Evolutionary conservation across 2,888 invertebrate species (phyloP), one percentile per base, ranked within the genome.

Genomic region (Perizoma affinitatum): DNA sequence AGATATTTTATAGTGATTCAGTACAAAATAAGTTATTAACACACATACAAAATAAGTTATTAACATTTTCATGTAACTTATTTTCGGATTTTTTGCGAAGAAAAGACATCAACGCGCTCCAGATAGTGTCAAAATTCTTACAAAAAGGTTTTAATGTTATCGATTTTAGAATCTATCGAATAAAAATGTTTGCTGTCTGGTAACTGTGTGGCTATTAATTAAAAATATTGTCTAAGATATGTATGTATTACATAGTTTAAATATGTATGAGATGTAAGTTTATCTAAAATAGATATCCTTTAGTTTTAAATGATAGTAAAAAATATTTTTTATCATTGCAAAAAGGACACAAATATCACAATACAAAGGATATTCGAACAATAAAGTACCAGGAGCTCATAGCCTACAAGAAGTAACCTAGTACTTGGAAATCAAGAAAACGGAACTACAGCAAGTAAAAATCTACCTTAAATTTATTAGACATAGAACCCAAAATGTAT

Each of bases 391-490:
- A 87, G 87, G 86, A 66, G 57, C 58, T 56, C 78, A 87, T 85
- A 76, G 82, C 77, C 75, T 72, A 76, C 79, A 82, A 84, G 83
- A 80, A 82, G 78, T 80, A 67, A 76, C 74, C 78, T 61, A 81
- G 78, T 83, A 77, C 82, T 83, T 82, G 80, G 82, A 85, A 86
- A 83, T 80, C 82, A 79, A 87, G 84, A 85, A 86, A 88, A 87
- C 82, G 74, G 76, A 75, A 55, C 67, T 3, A 22, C 22, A 9
- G 8, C 41, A 42, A 45, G 6, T 60, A 51, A 64, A 62, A 61
- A 66, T 49, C 58, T 58, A 65, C 54, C 7, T 5, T 48, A 43
- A 58, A 69, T 66, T 70, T 41, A 45, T 22, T 22, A 35, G 2
- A 4, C 5, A 34, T 48, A 63, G 38, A 36, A 51, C 44, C 42